A percentile compares a stretch with the other conserved stretches of the same genome.
phyloP scores from a whole-genome alignment of 2,797 vertebrate genomes.

The Carduelis carduelis region DNA sequence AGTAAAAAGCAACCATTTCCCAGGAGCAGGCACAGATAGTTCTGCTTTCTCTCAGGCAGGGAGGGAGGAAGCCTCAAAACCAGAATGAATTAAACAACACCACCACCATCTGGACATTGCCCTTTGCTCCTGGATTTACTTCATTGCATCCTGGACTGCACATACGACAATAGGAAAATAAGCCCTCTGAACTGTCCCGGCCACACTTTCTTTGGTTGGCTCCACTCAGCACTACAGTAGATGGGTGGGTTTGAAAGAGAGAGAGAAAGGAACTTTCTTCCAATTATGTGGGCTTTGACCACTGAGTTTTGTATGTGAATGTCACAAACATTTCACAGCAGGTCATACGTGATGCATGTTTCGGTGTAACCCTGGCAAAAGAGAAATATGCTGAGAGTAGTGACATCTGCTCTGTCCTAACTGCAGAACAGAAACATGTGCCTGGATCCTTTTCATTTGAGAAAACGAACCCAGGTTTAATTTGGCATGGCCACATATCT shows the following conservation, averaged over 20 bases:
- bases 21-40: not conserved
- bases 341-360: not conserved
- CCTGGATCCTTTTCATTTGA: not conserved
- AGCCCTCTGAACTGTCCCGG: not conserved
- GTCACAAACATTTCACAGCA: not conserved
- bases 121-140: not conserved
- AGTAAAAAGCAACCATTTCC: not conserved
- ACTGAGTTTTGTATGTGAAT: not conserved
- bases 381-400: not conserved
- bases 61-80: not conserved
- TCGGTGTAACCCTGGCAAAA: not conserved
- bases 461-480: not conserved
- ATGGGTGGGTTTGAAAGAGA: not conserved
- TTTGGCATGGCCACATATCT: not conserved
- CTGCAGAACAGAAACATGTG: not conserved
- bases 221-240: not conserved
- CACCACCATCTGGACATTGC: not conserved
- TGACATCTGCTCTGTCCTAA: not conserved
- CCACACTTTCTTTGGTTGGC: not conserved
- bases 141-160: not conserved
- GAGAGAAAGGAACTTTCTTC: not conserved
- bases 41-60: not conserved
- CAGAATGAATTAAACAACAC: not conserved
- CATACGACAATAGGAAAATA: not conserved
- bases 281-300: not conserved